Conservation (phyloP, 2,888 invertebrate species). For the Drosophila tanythrix region DNA sequence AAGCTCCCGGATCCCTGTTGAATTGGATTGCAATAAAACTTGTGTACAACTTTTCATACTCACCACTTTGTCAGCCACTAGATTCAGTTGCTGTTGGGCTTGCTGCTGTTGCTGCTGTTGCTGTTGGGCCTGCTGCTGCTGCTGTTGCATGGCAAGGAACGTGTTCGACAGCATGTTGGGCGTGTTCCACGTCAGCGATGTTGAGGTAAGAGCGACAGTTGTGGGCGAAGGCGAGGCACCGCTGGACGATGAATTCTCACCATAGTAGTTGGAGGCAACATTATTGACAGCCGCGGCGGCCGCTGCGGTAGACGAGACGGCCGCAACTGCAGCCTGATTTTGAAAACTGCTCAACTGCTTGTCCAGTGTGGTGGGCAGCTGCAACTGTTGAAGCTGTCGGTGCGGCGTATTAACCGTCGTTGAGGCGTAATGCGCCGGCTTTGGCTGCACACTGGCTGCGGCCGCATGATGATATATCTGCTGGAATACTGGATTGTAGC, state of each 20-base stretch:
- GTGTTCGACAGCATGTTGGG: constrained; percentile 83
- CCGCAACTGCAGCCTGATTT: constrained; percentile 82
- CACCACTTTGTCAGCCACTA: constrained; percentile 84
- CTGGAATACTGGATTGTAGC: constrained; percentile 93
- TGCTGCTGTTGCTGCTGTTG: constrained; percentile 76
- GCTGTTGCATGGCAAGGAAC: constrained; percentile 84
- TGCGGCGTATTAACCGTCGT: constrained; percentile 87
- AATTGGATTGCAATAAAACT: constrained; percentile 21
- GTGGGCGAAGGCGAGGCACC: constrained; percentile 84
- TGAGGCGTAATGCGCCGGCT: constrained; percentile 90
- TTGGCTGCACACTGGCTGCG: constrained; percentile 86
- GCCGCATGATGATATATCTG: constrained; percentile 93
- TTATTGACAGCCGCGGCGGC: constrained; percentile 82
- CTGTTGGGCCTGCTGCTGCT: constrained; percentile 77
- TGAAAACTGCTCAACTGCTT: constrained; percentile 83
- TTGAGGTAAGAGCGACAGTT: constrained; percentile 83
- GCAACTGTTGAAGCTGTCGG: constrained; percentile 88
- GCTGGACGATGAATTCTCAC: constrained; percentile 84
- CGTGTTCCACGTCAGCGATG: constrained; percentile 90
- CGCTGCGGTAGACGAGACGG: constrained; percentile 78
- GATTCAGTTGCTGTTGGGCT: constrained; percentile 77
- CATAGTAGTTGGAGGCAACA: constrained; percentile 83
- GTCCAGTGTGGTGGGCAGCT: constrained; percentile 86
- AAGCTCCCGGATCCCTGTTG: constrained; percentile 38
- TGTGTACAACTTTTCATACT: constrained; percentile 61